phyloP scores from a whole-genome alignment of 2,888 invertebrate species.

The Nemotelus pantherinus region DNA sequence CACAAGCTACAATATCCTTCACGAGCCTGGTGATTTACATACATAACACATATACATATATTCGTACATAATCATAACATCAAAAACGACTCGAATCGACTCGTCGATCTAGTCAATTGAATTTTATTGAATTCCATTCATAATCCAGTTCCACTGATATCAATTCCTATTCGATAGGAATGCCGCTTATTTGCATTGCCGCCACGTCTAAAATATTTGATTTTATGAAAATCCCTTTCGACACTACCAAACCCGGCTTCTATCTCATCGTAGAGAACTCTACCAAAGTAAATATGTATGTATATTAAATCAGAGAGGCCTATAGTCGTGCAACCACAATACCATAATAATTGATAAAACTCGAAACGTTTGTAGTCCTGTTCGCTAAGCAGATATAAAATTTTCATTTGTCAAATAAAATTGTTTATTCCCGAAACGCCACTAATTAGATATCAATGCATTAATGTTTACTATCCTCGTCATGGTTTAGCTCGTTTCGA shows the following conservation, averaged over 20 bases:
- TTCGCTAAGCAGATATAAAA: background rate
- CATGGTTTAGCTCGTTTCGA: background rate
- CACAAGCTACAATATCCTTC: no score
- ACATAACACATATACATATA: no score
- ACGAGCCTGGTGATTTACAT: no score
- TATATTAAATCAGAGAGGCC: no score
- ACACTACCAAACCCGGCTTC: background rate
- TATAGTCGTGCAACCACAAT: no score
- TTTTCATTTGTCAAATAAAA: conserved; percentile 27
- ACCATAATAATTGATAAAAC: conserved; percentile 26
- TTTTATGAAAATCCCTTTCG: background rate
- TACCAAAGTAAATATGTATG: no score
- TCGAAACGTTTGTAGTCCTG: conserved; percentile 23
- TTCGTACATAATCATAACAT: no score
- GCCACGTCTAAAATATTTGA: conserved; percentile 26
- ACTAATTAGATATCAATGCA: conserved; percentile 36
- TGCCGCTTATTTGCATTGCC: conserved; percentile 21
- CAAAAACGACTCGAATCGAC: no score
- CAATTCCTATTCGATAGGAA: background rate
- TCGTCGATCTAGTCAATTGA: conserved; percentile 23
- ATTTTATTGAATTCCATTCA: conserved; percentile 37
- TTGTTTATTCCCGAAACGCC: conserved; percentile 10
- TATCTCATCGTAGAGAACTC: no score
- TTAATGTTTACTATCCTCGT: conserved; percentile 38
- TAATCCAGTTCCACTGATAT: conserved; percentile 9